Percentiles rank a stretch among this genome's conserved stretches.
These are phyloP conservation scores for Corythornis vintsioides DNA, from an alignment of 2,113 vertebrate genomes.

Conservation along the genomic window DNA sequence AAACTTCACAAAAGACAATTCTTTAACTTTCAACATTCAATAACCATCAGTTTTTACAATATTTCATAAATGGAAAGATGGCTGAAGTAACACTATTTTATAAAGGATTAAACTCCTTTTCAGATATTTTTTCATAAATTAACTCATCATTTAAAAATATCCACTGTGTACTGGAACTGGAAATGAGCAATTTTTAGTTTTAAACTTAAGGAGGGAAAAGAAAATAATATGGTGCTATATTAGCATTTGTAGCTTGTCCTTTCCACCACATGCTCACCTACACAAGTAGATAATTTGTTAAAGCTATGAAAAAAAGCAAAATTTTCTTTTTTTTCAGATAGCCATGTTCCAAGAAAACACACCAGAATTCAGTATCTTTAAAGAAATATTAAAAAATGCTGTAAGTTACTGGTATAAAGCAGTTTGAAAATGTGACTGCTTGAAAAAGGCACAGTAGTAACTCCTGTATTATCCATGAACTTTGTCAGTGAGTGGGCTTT, in stretches of 20 bases:
- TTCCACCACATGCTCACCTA: neutral
- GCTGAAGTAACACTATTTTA: neutral
- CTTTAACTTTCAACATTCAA: neutral
- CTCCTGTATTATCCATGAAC: neutral
- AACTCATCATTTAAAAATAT: neutral
- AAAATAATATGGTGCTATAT: neutral
- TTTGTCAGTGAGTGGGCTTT: neutral
- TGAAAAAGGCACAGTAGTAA: neutral
- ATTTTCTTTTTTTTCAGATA: neutral
- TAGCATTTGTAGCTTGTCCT: neutral
- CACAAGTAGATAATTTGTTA: neutral
- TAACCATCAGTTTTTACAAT: neutral
- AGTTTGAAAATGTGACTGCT: neutral
- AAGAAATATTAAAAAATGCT: neutral
- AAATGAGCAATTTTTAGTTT: neutral
- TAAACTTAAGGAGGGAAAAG: neutral
- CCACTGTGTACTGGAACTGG: neutral
- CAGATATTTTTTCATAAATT: neutral
- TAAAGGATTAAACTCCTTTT: neutral
- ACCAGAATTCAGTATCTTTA: neutral
- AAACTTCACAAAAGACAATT: neutral
- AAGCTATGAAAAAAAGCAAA: neutral
- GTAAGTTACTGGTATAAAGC: neutral
- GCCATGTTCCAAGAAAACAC: neutral
- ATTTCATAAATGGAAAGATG: neutral